Base-by-base conservation (phyloP, 2,888 invertebrate species). In the Harpalus rufipes region DNA sequence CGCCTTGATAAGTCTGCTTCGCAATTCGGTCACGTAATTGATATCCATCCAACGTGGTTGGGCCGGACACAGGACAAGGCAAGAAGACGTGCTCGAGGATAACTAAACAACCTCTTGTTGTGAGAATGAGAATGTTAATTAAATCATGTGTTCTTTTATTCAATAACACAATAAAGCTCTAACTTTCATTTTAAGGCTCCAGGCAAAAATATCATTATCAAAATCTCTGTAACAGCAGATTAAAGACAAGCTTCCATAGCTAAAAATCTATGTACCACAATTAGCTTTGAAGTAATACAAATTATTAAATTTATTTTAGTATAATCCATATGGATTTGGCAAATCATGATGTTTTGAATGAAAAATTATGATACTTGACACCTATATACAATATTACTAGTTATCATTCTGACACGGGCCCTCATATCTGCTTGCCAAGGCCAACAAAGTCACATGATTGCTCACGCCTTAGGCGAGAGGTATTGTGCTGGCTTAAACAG, bases 1-100 rank as follows among this genome's bases (percentile, higher is more conserved):
- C 68, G 32, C 68, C 76, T 56, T 76, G 56, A 76, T 76, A 76
- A 76, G 44, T 76, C 76, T 76, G 76, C 76, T 76, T 76, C 56
- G 76, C 76, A 76, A 76, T 76, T 76, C 76, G 44, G 76, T 76
- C 76, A 76, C 76, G 76, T 76, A 76, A 76, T 76, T 76, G 76
- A 76, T 76, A 76, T 76, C 76, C 76, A 76, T 76, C 76, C 51
- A 76, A 76, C 56, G 56, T 76, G 51, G 76, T 16, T 8, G 76
- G 51, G 44, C 76, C n/a, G 56, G 25, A 68, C n/a, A 25, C 39
- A 14, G 18, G 41, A 72, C 44, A 44, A 16, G 18, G 41, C 14
- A 76, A 76, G 10, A 51, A 76, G 18, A 76, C 76, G 44, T 56
- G 76, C 21, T 16, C 8, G 51, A 16, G 41, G 76, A 76, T 76